Percentiles rank a stretch among this genome's conserved stretches.
These are phyloP conservation scores for Platysteira castanea DNA, from an alignment of 2,113 vertebrate genomes.

Conservation along the genomic window DNA sequence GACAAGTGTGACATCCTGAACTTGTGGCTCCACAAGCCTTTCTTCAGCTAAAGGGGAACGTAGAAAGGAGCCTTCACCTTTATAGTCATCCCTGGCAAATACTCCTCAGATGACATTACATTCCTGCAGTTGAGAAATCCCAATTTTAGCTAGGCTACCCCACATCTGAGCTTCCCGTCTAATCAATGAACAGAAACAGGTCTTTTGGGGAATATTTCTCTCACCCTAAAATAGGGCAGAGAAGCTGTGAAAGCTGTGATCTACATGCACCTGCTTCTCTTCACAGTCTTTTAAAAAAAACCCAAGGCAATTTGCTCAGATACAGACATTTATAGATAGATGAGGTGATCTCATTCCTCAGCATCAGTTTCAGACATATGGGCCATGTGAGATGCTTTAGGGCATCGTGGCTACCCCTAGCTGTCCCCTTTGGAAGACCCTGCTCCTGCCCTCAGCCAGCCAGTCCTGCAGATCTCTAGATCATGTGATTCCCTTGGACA, in stretches of 20 bases:
- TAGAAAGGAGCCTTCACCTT: neutral
- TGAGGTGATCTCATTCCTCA: neutral
- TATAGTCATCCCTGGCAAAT: neutral
- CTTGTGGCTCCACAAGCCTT: neutral
- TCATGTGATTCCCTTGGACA: neutral
- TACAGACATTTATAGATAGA: neutral
- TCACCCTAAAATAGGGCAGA: constrained; percentile 3
- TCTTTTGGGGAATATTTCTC: neutral
- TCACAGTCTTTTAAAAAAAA: neutral
- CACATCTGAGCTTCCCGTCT: neutral
- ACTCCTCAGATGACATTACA: fast-evolving
- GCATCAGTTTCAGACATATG: neutral
- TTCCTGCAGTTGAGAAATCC: neutral
- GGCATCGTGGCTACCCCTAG: fast-evolving
- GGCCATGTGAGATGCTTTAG: neutral
- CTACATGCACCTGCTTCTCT: neutral
- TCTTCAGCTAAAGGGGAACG: neutral
- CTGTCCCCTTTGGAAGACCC: neutral
- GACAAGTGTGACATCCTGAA: neutral
- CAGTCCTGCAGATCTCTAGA: neutral
- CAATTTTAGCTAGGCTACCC: neutral
- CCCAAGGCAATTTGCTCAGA: neutral
- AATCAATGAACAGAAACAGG: neutral
- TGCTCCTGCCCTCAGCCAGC: neutral
- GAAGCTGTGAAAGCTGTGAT: constrained; percentile 19